These are phyloP conservation scores for Ammodytes marinus DNA, from an alignment of 2,113 vertebrate species.

Conservation along the genomic window DNA sequence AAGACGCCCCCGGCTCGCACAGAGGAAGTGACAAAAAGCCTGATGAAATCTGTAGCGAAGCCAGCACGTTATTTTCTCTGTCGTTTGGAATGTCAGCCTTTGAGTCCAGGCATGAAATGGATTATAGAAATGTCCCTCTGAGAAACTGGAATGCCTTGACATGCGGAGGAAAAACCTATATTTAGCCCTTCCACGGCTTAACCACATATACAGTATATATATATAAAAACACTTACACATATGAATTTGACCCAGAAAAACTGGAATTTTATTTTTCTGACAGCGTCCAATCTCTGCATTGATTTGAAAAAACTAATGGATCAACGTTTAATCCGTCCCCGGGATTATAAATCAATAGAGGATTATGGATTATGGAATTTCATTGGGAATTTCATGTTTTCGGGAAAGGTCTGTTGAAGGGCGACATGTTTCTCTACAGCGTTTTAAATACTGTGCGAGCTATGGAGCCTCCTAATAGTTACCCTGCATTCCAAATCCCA, in stretches of 20 bases:
- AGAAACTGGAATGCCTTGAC: constrained; percentile 41
- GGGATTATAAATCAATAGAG: constrained; percentile 76
- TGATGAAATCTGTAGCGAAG: constrained; percentile 39
- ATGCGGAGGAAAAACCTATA: constrained; percentile 38
- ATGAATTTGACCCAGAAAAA: constrained; percentile 76
- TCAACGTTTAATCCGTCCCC: constrained; percentile 60
- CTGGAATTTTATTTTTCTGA: constrained; percentile 22
- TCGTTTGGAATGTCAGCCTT: constrained; percentile 49
- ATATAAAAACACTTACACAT: neutral
- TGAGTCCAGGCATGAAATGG: constrained; percentile 61
- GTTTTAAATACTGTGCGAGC: constrained; percentile 1
- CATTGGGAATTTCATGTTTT: constrained; percentile 63
- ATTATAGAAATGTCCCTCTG: constrained; percentile 61
- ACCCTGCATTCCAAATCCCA: too few relatives aligned
- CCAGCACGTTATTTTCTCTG: constrained; percentile 38
- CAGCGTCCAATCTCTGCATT: constrained; percentile 52
- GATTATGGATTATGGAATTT: constrained; percentile 76
- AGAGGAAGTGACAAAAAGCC: constrained; percentile 49
- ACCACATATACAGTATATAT: neutral
- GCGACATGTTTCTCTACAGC: neutral
- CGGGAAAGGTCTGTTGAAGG: constrained; percentile 46
- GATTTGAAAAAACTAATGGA: constrained; percentile 45
- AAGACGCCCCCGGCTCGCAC: neutral
- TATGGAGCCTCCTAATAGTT: neutral
- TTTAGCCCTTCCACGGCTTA: constrained; percentile 52